Conservation (phyloP, 2,113 vertebrate genomes). For the Platysternon megacephalum region DNA sequence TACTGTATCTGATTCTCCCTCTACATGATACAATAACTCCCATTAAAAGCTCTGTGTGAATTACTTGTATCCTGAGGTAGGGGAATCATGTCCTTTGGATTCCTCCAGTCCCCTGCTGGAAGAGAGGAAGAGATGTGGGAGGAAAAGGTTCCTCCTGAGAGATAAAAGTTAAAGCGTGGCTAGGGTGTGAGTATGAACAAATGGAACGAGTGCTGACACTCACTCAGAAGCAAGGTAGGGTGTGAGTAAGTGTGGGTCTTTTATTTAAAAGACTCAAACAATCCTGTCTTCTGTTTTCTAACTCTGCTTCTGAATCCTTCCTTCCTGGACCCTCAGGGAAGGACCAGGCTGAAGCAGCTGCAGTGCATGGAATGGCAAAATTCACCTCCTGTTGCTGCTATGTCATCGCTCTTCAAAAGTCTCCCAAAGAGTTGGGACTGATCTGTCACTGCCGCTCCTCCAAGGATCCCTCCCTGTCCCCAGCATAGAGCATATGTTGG, state of each 20-base stretch:
- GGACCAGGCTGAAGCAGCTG: not conserved
- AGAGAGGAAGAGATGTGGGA: not conserved
- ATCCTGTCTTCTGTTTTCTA: not conserved
- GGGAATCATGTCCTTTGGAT: not conserved
- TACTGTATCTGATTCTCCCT: not conserved
- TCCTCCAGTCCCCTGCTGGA: not conserved
- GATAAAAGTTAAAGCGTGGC: not conserved
- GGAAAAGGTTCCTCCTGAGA: not conserved
- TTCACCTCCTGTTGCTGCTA: not conserved
- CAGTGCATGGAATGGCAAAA: not conserved
- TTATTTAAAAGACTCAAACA: not conserved
- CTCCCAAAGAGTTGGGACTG: not conserved
- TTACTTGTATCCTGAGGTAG: not conserved
- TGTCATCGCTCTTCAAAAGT: not conserved
- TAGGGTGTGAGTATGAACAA: not conserved
- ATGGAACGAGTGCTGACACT: not conserved
- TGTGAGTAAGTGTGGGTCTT: not conserved
- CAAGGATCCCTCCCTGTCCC: not conserved
- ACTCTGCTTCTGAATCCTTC: not conserved
- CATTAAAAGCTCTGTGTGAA: not conserved
- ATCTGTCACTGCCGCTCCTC: not conserved
- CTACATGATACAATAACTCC: not conserved
- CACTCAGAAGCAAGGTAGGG: not conserved
- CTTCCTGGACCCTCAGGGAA: not conserved
- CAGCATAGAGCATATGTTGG: not conserved